Evolutionary conservation across 2,888 invertebrate genomes (phyloP), one percentile per base, ranked within the genome.

Genomic region (Xylophagus ater): DNA sequence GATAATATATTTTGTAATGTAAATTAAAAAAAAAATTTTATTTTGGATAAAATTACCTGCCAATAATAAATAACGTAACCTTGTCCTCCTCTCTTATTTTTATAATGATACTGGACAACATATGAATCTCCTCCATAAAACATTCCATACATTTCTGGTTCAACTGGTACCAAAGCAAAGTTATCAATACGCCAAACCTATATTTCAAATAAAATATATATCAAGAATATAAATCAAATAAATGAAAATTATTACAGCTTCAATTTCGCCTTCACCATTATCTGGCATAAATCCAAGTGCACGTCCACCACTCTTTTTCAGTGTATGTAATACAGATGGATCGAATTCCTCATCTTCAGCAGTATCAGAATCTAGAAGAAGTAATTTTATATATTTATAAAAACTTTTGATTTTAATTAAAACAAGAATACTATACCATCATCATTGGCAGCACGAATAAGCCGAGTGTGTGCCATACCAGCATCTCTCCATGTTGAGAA

Each of bases 201-300:
- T 19, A 13, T 17, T 13, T 15, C 3, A 24, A 29, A 29, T 3
- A 13, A 26, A 26, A 6, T 9, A 12, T 26, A 12, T 26, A 5
- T 3, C 17, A 30, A 15, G 13, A 6, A 30, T 15, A 3, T 30
- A 14, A 30, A 30, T 28, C 28, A 12, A 28, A 28, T 6, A 28
- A 28, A 6, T 59, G 18, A 15, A 7, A 34, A 12, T 30, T 7
- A 12, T 23, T 43, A 37, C 34, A 17, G 66, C 57, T 54, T 71
- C 65, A 17, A 67, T 62, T 30, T 64, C 59, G 1, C 82, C 82
- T 13, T 71, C 67, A 0, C 80, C 83, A 47, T 74, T 70, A 53
- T 84, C 84, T 1, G 85, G 84, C 77, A 83, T 80, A 56, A 78
- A 81, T 0, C 78, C 78, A 17, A 74, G 58, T 0, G 79, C 80